A percentile compares a stretch with the other conserved stretches of the same genome.
These are phyloP conservation scores for Dryobotodes eremita DNA, from an alignment of 2,888 invertebrate species.

Conservation along the genomic window DNA sequence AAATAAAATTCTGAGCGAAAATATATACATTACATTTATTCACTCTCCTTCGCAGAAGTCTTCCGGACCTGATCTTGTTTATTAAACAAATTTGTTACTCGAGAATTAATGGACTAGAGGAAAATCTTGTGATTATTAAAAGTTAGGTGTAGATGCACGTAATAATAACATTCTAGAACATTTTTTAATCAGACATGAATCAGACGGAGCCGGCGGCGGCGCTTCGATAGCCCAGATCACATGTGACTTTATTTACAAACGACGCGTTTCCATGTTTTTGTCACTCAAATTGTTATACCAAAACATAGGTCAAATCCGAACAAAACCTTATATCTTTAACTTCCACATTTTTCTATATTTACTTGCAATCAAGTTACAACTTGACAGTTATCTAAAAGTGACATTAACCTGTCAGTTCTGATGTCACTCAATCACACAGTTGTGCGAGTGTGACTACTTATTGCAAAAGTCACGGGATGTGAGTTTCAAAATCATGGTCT, in stretches of 20 bases:
- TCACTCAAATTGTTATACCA: neutral
- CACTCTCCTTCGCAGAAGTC: slow-evolving; percentile 61
- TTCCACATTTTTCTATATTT: neutral
- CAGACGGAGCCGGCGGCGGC: slow-evolving; percentile 37
- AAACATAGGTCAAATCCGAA: slow-evolving; percentile 1
- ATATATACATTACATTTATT: slow-evolving; percentile 49
- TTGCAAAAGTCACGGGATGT: slow-evolving; percentile 30
- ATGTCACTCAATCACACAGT: slow-evolving; percentile 40
- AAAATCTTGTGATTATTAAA: slow-evolving; percentile 63
- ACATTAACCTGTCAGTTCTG: slow-evolving; percentile 36
- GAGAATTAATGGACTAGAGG: slow-evolving; percentile 68
- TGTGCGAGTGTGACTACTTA: slow-evolving; percentile 14
- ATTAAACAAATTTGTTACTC: slow-evolving; percentile 64
- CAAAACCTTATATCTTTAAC: neutral
- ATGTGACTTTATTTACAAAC: slow-evolving; percentile 42
- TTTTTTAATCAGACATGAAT: slow-evolving; percentile 51
- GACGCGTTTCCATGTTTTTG: slow-evolving; percentile 31
- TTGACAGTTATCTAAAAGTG: slow-evolving; percentile 24
- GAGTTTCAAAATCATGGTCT: slow-evolving; percentile 8
- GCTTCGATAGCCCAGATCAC: slow-evolving; percentile 18
- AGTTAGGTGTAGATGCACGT: slow-evolving; percentile 55
- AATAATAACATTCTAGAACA: slow-evolving; percentile 60
- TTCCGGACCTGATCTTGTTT: slow-evolving; percentile 61
- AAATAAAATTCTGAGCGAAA: slow-evolving; percentile 2
- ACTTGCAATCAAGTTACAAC: slow-evolving; percentile 21